Base-by-base conservation (phyloP, 2,113 vertebrate genomes). In the Engystomops pustulosus region DNA sequence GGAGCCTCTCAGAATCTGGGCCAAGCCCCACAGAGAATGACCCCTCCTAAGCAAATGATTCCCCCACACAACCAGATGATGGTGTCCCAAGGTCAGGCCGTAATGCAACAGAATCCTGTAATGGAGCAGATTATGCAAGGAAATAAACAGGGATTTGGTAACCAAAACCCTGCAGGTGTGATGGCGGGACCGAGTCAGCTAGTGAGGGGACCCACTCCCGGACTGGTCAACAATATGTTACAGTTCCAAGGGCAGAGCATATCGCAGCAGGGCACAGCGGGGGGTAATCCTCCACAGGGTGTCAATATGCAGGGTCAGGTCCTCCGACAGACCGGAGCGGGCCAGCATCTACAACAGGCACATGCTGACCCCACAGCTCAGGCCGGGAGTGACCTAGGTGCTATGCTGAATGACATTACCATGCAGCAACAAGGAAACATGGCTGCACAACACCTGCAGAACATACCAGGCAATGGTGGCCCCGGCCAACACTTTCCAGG, bases 61-160 rank as follows among this genome's bases (percentile, higher is more conserved):
- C 93, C 96, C 82, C 91, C 95, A 86, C 97, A 98, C 91, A 96
- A 93, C 91, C 97, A 98, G 92, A 95, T 99, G 92, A 94, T 96
- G 95, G 95, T 95, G 90, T 94, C 95, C 88, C 97, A 95, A 90
- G 94, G 94, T 83, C 97, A 98, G 92, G 94, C 96, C 88, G 93
- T 99, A 92, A 90, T 99, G 20, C 97, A 96, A 79, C 97, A 98
- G 87, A 98, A 96, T 85, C 93, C 95, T 0, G 95, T 98, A 94
- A 98, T 99, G 95, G 97, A 99, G 72, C 98, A 99, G 91, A 97
- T 99, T 93, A 96, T 98, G 92, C 96, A 92, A 90, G 95, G 93
- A 90, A 96, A 97, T 89, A 96, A 99, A 92, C 97, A 96, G 90
- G 96, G 95, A 86, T 99, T 99, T 90, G 95, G 88, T 70, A 88